phyloP scores from a whole-genome alignment of 2,113 vertebrate species.

The Toxotes chatareus region DNA sequence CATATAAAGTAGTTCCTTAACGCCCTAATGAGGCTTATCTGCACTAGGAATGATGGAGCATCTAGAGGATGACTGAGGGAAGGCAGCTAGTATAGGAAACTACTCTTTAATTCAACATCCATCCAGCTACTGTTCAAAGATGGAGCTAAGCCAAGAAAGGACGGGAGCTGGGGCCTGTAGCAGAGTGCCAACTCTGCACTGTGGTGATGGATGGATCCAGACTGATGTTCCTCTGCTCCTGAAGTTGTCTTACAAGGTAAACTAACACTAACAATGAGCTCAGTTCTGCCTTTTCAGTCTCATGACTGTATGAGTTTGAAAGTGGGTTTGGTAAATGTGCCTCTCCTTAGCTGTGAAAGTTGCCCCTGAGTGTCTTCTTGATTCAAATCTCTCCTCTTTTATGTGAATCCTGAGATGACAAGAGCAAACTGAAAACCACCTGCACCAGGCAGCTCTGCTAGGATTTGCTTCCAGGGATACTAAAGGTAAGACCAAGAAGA shows the following conservation, averaged over 20 bases:
- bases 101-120: conserved; percentile 32
- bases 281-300: neutral
- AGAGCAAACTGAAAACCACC: neutral
- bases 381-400: neutral
- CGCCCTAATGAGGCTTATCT: neutral
- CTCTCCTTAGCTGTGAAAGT: neutral
- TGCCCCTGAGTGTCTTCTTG: neutral
- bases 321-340: neutral
- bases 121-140: conserved; percentile 6
- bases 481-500: neutral
- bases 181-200: conserved; percentile 13
- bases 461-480: neutral
- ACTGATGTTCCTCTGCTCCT: conserved; percentile 1
- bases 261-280: neutral
- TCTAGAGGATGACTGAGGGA: neutral
- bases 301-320: neutral
- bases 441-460: neutral
- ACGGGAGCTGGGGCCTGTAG: neutral
- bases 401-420: neutral
- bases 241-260: neutral
- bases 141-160: conserved; percentile 8
- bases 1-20: too few species aligned
- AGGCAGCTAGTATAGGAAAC: neutral
- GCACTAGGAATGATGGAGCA: neutral
- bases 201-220: conserved; percentile 26